phyloP scores from a whole-genome alignment of 2,113 vertebrate genomes.

The Taxidea taxus region DNA sequence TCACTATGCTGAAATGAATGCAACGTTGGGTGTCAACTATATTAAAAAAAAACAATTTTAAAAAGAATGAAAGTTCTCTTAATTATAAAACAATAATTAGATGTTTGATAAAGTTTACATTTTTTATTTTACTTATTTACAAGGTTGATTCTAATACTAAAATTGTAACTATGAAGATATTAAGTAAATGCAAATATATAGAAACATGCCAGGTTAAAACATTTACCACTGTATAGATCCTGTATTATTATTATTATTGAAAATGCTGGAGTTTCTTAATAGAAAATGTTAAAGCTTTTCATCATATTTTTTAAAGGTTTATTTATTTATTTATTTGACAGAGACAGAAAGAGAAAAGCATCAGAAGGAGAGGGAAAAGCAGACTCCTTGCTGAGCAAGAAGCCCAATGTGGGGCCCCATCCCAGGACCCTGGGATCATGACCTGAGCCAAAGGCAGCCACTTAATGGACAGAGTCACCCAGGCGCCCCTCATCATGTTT shows the following conservation, averaged over 20 bases:
- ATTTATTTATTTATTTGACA: too few relatives aligned
- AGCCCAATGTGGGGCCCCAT: too few relatives aligned
- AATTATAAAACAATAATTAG: background rate
- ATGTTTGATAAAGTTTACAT: background rate
- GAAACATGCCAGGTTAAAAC: background rate
- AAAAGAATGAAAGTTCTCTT: background rate
- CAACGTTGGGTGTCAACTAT: background rate
- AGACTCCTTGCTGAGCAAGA: too few relatives aligned
- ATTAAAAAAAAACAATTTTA: background rate
- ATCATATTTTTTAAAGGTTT: too few relatives aligned
- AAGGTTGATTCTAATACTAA: background rate
- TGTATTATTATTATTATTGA: background rate
- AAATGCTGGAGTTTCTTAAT: background rate
- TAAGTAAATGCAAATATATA: background rate
- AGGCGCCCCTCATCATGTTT: too few relatives aligned
- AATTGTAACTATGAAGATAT: background rate
- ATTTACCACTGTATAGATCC: background rate
- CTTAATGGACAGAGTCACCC: too few relatives aligned
- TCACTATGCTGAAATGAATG: background rate
- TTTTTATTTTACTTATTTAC: background rate
- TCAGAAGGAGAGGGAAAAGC: too few relatives aligned
- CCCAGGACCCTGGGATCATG: too few relatives aligned
- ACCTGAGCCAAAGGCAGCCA: too few relatives aligned
- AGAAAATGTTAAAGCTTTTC: background rate
- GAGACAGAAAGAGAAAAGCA: too few relatives aligned